Conservation (phyloP, 2,797 vertebrate genomes). For the Xiphorhynchus erythropygius region DNA sequence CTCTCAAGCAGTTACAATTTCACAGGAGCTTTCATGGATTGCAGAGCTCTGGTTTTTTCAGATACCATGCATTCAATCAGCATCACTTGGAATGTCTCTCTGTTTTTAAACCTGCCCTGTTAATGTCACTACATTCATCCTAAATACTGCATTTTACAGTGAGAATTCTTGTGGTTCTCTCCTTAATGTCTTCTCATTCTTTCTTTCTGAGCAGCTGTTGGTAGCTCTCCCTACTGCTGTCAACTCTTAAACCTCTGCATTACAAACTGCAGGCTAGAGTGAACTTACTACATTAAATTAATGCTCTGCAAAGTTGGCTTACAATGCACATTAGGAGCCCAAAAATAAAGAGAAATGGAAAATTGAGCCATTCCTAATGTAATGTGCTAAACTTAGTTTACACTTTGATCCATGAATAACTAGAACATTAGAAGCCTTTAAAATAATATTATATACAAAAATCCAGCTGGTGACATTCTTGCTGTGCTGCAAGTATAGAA, state of each 20-base stretch:
- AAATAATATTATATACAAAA: slow-evolving; percentile 10
- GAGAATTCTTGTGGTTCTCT: slow-evolving; percentile 31
- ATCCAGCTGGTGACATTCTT: background rate
- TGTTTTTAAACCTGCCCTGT: slow-evolving; percentile 48
- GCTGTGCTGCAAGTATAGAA: background rate
- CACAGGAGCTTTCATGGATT: slow-evolving; percentile 42
- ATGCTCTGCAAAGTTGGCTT: background rate
- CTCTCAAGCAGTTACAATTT: slow-evolving; percentile 55
- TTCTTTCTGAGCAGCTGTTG: slow-evolving; percentile 46
- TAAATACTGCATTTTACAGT: slow-evolving; percentile 32
- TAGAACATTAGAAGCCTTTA: background rate
- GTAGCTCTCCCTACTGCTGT: slow-evolving; percentile 43
- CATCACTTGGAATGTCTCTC: background rate
- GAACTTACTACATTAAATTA: background rate
- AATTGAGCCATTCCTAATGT: background rate
- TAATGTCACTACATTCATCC: slow-evolving; percentile 10
- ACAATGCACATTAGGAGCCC: background rate
- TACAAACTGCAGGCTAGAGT: slow-evolving; percentile 6
- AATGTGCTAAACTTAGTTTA: background rate
- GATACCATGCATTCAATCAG: background rate
- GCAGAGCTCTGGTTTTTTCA: slow-evolving; percentile 35
- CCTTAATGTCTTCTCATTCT: slow-evolving; percentile 11
- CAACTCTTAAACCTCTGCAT: slow-evolving; percentile 26
- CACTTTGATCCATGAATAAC: background rate
- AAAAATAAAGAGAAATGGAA: background rate